A percentile compares a stretch with the other conserved stretches of the same genome.
These are phyloP conservation scores for Elmis aenea DNA, from an alignment of 2,888 invertebrate genomes.

Conservation along the genomic window DNA sequence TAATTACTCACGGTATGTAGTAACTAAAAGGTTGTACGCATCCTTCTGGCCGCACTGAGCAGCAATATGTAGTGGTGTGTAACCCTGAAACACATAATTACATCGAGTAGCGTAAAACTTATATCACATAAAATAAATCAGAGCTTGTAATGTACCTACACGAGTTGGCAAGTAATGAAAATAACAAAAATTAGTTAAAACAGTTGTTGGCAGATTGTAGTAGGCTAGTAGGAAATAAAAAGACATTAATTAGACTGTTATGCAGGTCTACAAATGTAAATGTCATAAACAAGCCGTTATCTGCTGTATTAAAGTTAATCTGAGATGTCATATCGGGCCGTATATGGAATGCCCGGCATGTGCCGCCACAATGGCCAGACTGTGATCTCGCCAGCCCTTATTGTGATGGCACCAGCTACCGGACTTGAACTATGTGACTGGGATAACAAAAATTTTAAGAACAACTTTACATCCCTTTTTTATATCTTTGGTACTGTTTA, in stretches of 20 bases:
- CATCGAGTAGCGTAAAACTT: no score
- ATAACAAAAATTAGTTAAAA: no score
- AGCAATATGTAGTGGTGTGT: slow-evolving; percentile 89
- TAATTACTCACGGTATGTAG: slow-evolving; percentile 74
- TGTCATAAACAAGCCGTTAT: slow-evolving; percentile 44
- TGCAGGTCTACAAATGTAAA: slow-evolving; percentile 33
- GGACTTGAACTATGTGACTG: slow-evolving; percentile 23
- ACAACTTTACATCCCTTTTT: no score
- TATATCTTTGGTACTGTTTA: no score
- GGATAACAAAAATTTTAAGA: slow-evolving; percentile 14
- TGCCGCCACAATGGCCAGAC: slow-evolving; percentile 29
- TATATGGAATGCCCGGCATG: slow-evolving; percentile 39
- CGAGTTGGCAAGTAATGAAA: no score
- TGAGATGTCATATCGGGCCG: slow-evolving; percentile 39
- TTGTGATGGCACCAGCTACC: slow-evolving; percentile 22
- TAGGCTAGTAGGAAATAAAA: slow-evolving; percentile 3
- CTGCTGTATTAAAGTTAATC: slow-evolving; percentile 41
- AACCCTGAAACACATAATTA: slow-evolving; percentile 60
- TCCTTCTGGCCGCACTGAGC: slow-evolving; percentile 86
- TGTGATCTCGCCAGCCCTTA: slow-evolving; percentile 17
- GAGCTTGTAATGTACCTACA: no score
- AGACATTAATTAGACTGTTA: slow-evolving; percentile 32
- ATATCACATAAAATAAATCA: no score
- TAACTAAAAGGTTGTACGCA: slow-evolving; percentile 80
- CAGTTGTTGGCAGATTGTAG: neutral